These are phyloP conservation scores for Hirtodrosophila cameraria DNA, from an alignment of 2,888 invertebrate species.

Conservation along the genomic window DNA sequence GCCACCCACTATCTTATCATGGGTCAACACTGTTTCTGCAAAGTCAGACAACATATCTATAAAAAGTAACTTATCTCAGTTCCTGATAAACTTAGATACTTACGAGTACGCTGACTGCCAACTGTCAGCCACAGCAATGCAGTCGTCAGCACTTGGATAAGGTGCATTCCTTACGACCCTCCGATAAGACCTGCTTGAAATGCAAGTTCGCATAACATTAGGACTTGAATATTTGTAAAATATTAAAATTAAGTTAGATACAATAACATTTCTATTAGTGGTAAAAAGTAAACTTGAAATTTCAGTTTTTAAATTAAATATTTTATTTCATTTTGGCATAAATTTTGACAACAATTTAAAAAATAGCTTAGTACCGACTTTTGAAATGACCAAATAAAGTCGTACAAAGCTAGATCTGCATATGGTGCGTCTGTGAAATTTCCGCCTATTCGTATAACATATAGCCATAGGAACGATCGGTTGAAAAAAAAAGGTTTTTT, in stretches of 20 bases:
- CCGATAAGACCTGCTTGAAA: not conserved
- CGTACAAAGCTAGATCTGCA: too few relatives aligned
- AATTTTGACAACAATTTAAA: slow-evolving; percentile 34
- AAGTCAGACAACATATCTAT: not conserved
- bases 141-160: not conserved
- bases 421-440: too few relatives aligned
- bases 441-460: too few relatives aligned
- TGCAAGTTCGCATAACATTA: slow-evolving; percentile 16
- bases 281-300: not conserved
- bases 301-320: not conserved
- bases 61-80: not conserved
- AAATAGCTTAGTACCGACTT: too few relatives aligned
- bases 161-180: slow-evolving; percentile 16
- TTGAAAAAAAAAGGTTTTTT: too few relatives aligned
- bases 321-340: not conserved
- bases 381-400: too few relatives aligned
- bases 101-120: not conserved
- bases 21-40: slow-evolving; percentile 19
- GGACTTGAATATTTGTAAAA: not conserved
- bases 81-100: not conserved
- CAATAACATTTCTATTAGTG: too few relatives aligned
- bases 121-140: not conserved
- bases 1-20: slow-evolving; percentile 56
- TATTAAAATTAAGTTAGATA: not conserved
- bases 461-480: too few relatives aligned